A percentile compares a stretch with the other conserved stretches of the same genome.
phyloP scores from a whole-genome alignment of 2,888 invertebrate species.

The Sarcophaga subvicina region DNA sequence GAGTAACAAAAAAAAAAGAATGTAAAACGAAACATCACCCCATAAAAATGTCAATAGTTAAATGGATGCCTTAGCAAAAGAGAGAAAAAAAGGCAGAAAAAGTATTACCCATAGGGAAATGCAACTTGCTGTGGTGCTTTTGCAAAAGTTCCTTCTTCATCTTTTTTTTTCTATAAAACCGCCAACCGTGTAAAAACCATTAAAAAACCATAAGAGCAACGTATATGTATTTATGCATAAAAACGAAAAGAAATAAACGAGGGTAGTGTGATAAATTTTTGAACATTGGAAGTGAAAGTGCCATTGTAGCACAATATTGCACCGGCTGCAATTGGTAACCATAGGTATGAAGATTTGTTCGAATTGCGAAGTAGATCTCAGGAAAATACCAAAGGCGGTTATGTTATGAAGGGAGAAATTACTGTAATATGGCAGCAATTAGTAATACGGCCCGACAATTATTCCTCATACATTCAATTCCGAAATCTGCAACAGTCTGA shows the following conservation, averaged over 20 bases:
- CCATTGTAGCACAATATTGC: no score
- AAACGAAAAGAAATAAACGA: background rate
- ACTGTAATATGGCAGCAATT: no score
- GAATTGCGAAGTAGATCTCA: no score
- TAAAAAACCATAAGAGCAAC: constrained; percentile 66
- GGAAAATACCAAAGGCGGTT: no score
- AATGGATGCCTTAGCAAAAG: constrained; percentile 54
- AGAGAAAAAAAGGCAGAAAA: constrained; percentile 19
- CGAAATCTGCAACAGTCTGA: no score
- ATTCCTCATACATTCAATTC: no score
- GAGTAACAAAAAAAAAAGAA: background rate
- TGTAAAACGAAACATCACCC: constrained; percentile 66
- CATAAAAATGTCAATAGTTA: constrained; percentile 70
- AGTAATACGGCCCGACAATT: no score
- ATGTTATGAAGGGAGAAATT: no score
- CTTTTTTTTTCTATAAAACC: constrained; percentile 44
- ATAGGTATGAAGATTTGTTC: no score
- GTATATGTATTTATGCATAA: constrained; percentile 13
- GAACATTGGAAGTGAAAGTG: no score
- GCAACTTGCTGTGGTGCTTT: constrained; percentile 57
- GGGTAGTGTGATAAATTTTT: background rate
- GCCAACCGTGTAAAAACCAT: constrained; percentile 68
- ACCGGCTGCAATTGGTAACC: no score
- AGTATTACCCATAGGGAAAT: constrained; percentile 3
- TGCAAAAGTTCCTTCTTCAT: background rate